Evolutionary conservation across 2,888 invertebrate species (phyloP).

Genomic region (Stegophylla sp.): DNA sequence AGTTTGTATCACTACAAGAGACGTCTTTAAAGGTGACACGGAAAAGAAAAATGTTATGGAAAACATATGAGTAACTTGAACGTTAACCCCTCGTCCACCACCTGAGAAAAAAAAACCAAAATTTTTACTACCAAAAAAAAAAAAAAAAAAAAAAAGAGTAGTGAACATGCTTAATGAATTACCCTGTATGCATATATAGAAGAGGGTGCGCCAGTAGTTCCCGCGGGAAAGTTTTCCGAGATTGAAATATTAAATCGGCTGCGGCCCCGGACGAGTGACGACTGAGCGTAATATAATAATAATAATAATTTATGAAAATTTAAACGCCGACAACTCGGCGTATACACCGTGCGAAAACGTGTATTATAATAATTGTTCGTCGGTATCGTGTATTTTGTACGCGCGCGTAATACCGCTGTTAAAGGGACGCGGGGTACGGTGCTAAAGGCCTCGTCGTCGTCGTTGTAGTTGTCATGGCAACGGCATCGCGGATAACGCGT

Average conservation of each 20-base stretch:
- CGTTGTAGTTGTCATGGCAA: conserved; percentile 9
- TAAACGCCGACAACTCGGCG: conserved; percentile 21
- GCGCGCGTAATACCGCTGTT: background rate
- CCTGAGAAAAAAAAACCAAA: too few relatives aligned
- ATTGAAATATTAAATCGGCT: conserved; percentile 46
- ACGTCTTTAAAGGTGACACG: too few relatives aligned
- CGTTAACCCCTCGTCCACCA: too few relatives aligned
- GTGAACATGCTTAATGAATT: background rate
- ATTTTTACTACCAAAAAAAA: too few relatives aligned
- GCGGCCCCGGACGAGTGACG: background rate
- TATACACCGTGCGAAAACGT: conserved; percentile 53
- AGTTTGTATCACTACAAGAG: too few relatives aligned
- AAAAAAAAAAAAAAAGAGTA: too few relatives aligned
- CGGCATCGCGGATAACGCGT: conserved; percentile 20
- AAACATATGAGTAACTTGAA: too few relatives aligned
- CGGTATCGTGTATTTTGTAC: conserved; percentile 35
- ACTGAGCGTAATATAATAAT: background rate
- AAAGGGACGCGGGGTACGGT: background rate
- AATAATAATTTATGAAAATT: conserved; percentile 46
- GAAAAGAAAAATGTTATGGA: too few relatives aligned
- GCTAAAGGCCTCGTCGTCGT: background rate
- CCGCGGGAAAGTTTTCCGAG: conserved; percentile 12
- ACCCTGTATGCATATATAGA: background rate
- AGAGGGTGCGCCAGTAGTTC: background rate
- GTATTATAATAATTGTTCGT: background rate